phyloP scores from a whole-genome alignment of 2,113 vertebrate species.

The Baryphthengus martii region DNA sequence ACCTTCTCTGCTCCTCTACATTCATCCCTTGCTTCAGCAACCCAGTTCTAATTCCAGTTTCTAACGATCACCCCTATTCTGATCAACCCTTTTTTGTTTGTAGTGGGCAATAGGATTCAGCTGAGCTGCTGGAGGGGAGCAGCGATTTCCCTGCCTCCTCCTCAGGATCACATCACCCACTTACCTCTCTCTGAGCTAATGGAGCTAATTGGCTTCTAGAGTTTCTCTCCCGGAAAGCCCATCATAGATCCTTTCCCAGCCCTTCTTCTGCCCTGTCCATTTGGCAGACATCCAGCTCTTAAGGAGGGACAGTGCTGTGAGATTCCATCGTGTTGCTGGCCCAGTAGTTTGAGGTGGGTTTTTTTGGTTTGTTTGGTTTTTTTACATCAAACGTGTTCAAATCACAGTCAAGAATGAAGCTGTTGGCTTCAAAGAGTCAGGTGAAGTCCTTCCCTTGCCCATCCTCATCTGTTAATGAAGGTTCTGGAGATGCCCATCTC shows the following conservation, averaged over 20 bases:
- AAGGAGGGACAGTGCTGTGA: neutral
- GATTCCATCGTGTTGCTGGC: neutral
- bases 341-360: neutral
- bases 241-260: neutral
- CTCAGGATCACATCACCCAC: neutral
- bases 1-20: neutral
- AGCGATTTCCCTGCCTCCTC: neutral
- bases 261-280: neutral
- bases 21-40: neutral
- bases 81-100: neutral
- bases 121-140: neutral
- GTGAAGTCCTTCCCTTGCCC: neutral
- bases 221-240: neutral
- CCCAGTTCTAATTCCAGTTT: neutral
- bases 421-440: neutral
- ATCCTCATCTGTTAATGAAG: neutral
- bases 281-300: neutral
- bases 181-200: neutral
- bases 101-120: neutral
- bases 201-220: neutral
- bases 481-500: neutral
- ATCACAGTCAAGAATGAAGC: neutral
- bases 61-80: neutral
- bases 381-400: neutral
- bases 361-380: neutral